Base-by-base conservation (phyloP, 2,113 vertebrate genomes). In the Chionis minor region DNA sequence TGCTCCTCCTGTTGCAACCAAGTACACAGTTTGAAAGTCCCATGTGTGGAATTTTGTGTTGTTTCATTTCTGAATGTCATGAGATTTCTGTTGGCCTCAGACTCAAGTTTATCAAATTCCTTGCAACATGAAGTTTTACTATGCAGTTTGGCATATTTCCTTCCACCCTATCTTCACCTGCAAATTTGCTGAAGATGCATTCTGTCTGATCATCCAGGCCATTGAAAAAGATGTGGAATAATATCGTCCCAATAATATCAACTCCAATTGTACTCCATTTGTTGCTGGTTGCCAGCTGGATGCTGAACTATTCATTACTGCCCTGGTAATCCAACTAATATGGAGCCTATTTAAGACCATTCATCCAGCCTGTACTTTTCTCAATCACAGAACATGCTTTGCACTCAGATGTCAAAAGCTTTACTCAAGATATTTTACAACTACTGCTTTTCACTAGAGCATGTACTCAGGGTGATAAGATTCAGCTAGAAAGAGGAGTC, bases 241-340 rank as follows among this genome's bases (percentile, higher is more conserved):
- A 92, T 77, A 88, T 35, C 10, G 0, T 66, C 40, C 35, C 45
- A 77, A 67, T 95, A 77, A 67, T 95, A 96, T 96, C 88, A 95
- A 12, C 45, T 19, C 22, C 30, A 70, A 83, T 92, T 96, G 75
- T 94, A 58, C 82, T 95, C 54, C 40, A 61, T 47, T 92, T 88
- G 20, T 77, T 92, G 40, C 49, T 56, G 32, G 79, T 40, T 96
- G 79, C 88, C 94, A 97, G 88, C 94, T 97, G 95, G 90, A 88
- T 86, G 71, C 54, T 69, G 62, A 88, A 45, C 92, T 92, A 73
- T 88, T 94, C 79, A 94, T 95, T 94, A 86, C 13, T 93, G 88
- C 82, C 92, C 95, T 86, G 72, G 72, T 96, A 90, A 96, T 95
- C 86, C 75, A 83, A 73, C 88, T 92, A 97, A 97, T 97, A 93